A percentile compares a stretch with the other conserved stretches of the same genome.
These are phyloP conservation scores for Triplophysa dalaica DNA, from an alignment of 2,113 vertebrate species.

Conservation along the genomic window DNA sequence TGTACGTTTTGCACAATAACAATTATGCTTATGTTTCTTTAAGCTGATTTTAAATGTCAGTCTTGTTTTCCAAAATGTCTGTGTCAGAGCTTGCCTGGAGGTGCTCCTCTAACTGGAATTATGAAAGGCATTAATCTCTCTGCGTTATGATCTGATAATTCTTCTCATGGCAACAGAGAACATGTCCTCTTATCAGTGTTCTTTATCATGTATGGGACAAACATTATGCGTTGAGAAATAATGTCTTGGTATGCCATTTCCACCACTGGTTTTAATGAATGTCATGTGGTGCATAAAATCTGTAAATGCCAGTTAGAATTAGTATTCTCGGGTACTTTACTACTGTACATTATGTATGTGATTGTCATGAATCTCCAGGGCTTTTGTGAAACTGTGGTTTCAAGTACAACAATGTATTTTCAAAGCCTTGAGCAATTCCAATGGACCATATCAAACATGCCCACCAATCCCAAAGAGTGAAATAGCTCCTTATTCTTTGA, in stretches of 20 bases:
- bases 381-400: constrained; percentile 4
- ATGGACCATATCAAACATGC: constrained; percentile 24
- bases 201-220: not conserved
- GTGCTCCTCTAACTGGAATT: not conserved
- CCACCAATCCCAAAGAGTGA: not conserved
- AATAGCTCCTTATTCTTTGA: constrained; percentile 3
- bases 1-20: not conserved
- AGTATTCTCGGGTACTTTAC: not conserved
- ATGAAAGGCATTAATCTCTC: not conserved
- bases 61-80: constrained; percentile 5
- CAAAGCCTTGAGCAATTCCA: not conserved
- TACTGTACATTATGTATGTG: not conserved
- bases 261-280: not conserved
- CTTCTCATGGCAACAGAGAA: no score
- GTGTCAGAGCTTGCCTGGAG: constrained; percentile 13
- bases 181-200: not conserved
- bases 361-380: constrained; percentile 4
- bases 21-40: constrained; percentile 40
- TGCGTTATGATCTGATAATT: not conserved
- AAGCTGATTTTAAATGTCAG: constrained; percentile 46
- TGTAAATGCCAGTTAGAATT: constrained; percentile 16
- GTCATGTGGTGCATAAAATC: not conserved
- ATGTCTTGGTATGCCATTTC: not conserved
- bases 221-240: not conserved
- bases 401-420: constrained; percentile 4